Base-by-base conservation (phyloP, 64 coral and sea anemone species). In the Montipora foliosa region DNA sequence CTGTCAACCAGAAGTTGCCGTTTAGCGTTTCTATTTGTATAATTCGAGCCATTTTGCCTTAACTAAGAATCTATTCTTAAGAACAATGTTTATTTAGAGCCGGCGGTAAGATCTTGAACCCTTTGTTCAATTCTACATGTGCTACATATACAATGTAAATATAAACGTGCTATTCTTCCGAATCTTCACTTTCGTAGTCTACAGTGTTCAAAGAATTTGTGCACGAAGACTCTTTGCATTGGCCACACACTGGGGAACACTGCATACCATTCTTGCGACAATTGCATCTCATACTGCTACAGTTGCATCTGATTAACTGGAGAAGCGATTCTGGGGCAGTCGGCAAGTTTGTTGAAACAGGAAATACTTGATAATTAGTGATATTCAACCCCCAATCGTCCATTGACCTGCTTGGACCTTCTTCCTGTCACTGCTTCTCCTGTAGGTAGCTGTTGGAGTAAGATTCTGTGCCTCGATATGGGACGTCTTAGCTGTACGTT, bases 181-280 rank as follows among this genome's bases (percentile, higher is more conserved):
- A 81, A 81, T 88, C 86, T 74, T 59, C 67, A 75, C 72, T 59
- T 74, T 76, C 72, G 53, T 89, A 74, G 5, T 74, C 67, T 9
- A 87, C 8, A 29, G 74, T 16, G 48, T 77, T 89, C 13, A 10
- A 15, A 59, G n/a, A 77, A 49, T 90, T 90, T 3, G 73, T 89
- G 73, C 87, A 61, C 49, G n/a, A 7, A 22, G 74, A 45, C 29
- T 73, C 87, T 76, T 84, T 84, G 61, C 81, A 84, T 13, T 88
- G 83, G 19, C 83, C 66, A 47, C 60, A 87, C 7, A 61, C 75
- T 0, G 87, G 87, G 47, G 74, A 84, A 78, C 90, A 92, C 16
- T 92, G 67, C 20, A 92, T 81, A 77, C 67, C 67, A 59, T 92
- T 81, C 58, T 92, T 92, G 24, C 80, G 71, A 48, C 90, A 92